A percentile compares a stretch with the other conserved stretches of the same genome.
Evolutionary conservation across 2,888 invertebrate genomes (phyloP).

Genomic region (Coelopa pilipes): DNA sequence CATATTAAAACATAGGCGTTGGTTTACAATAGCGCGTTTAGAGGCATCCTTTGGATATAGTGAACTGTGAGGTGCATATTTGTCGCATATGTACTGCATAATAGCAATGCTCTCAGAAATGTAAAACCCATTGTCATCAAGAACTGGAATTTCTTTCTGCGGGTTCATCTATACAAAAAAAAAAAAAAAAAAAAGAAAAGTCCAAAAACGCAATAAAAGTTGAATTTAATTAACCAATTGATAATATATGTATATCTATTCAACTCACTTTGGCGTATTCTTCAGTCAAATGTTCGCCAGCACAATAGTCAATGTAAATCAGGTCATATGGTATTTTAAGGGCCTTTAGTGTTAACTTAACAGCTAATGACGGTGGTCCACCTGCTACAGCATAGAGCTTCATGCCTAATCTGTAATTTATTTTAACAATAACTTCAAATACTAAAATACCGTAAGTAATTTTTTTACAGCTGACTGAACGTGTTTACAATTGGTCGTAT

Average conservation of each 20-base stretch:
- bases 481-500: not conserved
- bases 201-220: too few species aligned
- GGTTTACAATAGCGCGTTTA: constrained; percentile 80
- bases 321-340: constrained; percentile 75
- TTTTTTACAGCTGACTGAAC: not conserved
- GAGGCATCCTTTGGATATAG: constrained; percentile 79
- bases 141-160: constrained; percentile 80
- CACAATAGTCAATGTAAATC: constrained; percentile 75
- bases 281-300: constrained; percentile 79
- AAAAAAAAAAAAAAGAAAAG: too few species aligned
- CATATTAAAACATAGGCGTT: constrained; percentile 81
- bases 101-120: constrained; percentile 80
- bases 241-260: not conserved
- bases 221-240: not conserved
- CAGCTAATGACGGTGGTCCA: constrained; percentile 82
- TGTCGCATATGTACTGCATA: constrained; percentile 78
- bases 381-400: constrained; percentile 80
- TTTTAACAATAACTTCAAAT: not conserved
- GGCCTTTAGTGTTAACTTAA: constrained; percentile 75
- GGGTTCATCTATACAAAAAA: constrained; percentile 75
- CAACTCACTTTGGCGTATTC: constrained; percentile 75
- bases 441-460: not conserved
- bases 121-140: constrained; percentile 82
- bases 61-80: constrained; percentile 74
- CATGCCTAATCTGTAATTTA: constrained; percentile 63